Evolutionary conservation across 2,113 vertebrate species (phyloP), one percentile per base, ranked within the genome.

Genomic region (Urocitellus parryii): DNA sequence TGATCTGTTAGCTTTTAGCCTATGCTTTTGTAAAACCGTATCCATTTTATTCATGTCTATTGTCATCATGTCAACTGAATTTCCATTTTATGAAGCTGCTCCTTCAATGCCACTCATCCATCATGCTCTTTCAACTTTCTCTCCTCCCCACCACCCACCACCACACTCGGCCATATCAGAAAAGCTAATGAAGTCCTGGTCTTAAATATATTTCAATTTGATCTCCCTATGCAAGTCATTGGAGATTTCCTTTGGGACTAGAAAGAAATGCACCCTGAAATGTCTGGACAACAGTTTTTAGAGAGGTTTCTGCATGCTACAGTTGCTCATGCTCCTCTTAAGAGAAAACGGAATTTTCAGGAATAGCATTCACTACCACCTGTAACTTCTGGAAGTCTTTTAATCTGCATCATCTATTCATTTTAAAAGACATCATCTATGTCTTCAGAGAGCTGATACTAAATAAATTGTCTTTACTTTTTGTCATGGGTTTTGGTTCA

Each of bases 381-480:
- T 73, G n/a, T 18, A 90, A 16, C 24, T 79, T 17, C 16, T n/a
- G 72, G 5, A 32, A 14, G 10, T 95, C 32, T 89, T 51, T 51
- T 91, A 86, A 73, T 18, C 34, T n/a, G 20, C 9, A 94, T 73
- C 63, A 78, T 53, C n/a, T 70, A 0, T 73, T 91, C 34, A 76
- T 3, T 89, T 94, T 74, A 74, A 48, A 68, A 67, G 39, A 42
- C 39, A 42, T 42, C 39, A 42, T 42, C 39, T 42, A 42, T 80
- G 24, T 18, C 61, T 88, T 86, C 32, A 61, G 17, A 87, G 0
- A 95, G 3, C 34, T n/a, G 2, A 58, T 72, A 76, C 5, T 91
- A 96, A 88, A 70, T 77, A 77, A 70, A 82, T 77, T 76, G 12
- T 34, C 34, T 76, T 76, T 7, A 79, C 4, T 92, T 89, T 91